Evolutionary conservation across 1,140 invertebrate genomes (phyloP).

Genomic region (Drosophila truncata): DNA sequence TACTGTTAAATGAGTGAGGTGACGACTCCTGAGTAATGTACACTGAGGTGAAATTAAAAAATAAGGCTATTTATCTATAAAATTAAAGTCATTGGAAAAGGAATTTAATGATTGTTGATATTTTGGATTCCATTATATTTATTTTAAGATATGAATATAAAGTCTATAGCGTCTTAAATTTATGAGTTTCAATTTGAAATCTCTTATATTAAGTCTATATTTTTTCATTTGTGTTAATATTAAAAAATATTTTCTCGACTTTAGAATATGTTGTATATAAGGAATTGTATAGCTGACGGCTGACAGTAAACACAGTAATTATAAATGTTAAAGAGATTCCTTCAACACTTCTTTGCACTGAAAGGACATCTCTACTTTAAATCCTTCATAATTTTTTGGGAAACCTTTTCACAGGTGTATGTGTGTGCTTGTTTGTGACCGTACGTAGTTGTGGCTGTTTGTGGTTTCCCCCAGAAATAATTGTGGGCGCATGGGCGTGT

Average conservation of each 20-base stretch:
- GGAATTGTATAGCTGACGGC: too few species aligned
- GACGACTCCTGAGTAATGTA: constrained; percentile 13
- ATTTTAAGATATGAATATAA: neutral
- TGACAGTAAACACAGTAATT: neutral
- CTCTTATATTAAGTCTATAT: too few species aligned
- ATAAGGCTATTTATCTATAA: too few species aligned
- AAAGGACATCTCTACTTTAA: neutral
- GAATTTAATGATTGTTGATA: too few species aligned
- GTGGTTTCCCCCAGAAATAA: constrained; percentile 55
- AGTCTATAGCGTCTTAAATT: neutral
- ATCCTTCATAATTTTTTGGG: neutral
- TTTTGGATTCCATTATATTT: neutral
- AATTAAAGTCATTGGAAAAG: neutral
- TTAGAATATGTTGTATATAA: neutral
- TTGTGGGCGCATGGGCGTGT: constrained; percentile 49
- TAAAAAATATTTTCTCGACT: too few species aligned
- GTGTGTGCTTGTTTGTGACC: constrained; percentile 19
- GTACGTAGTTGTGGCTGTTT: constrained; percentile 56
- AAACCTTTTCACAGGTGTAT: constrained; percentile 20
- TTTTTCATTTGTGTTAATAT: neutral
- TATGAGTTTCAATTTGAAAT: neutral
- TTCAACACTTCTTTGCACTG: neutral
- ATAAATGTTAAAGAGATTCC: neutral
- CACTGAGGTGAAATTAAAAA: constrained; percentile 18
- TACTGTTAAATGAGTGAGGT: constrained; percentile 60